Evolutionary conservation across 2,888 invertebrate species (phyloP).

Genomic region (Coelogynopora nodosa): DNA sequence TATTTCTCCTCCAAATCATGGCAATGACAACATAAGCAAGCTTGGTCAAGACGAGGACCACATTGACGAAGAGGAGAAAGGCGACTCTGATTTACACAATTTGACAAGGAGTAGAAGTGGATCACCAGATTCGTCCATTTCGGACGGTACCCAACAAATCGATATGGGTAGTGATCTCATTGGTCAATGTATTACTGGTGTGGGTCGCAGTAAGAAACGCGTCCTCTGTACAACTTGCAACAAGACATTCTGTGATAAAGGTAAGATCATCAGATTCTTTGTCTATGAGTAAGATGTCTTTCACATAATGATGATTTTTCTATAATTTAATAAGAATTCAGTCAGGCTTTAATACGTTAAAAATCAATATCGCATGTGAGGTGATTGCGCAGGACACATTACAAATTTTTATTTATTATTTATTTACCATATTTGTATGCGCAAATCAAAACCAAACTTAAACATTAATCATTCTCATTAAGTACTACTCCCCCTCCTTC

Average conservation of each 20-base stretch:
- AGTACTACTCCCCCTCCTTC: too few relatives aligned
- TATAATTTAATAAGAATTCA: too few relatives aligned
- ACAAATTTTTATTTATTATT: too few relatives aligned
- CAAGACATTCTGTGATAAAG: constrained; percentile 99
- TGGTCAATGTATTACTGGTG: background rate
- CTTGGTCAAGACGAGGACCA: background rate
- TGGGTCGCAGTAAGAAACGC: constrained; percentile 71
- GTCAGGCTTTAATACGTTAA: too few relatives aligned
- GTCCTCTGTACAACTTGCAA: constrained; percentile 96
- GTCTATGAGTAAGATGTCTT: too few relatives aligned
- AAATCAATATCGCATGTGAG: too few relatives aligned
- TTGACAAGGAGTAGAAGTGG: background rate
- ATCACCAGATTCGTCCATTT: background rate
- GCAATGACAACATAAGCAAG: background rate
- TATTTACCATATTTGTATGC: too few relatives aligned
- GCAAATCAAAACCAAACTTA: too few relatives aligned
- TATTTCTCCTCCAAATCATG: background rate
- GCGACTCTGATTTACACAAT: background rate
- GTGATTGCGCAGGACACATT: too few relatives aligned
- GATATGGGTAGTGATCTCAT: background rate
- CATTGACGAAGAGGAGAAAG: background rate
- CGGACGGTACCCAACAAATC: background rate
- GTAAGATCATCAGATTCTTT: constrained; percentile 24
- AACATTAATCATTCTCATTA: too few relatives aligned
- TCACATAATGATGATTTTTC: too few relatives aligned